These are phyloP conservation scores for Sylvilagus bachmani DNA, from an alignment of 2,113 vertebrate species.

Conservation along the genomic window DNA sequence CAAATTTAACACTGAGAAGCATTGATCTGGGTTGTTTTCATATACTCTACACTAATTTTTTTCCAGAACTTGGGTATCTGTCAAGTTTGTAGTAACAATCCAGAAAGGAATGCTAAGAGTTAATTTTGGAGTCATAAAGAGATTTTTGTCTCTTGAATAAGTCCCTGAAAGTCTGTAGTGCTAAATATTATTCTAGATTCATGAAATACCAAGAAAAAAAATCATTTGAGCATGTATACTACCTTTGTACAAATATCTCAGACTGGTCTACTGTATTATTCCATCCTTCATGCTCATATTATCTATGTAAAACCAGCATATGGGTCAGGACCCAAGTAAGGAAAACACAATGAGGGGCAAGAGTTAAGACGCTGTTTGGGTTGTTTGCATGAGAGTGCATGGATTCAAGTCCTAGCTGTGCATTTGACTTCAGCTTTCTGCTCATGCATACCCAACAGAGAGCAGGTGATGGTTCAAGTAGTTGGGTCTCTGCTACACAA, in stretches of 20 bases:
- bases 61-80: background rate
- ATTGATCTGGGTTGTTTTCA: conserved; percentile 31
- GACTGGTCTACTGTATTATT: background rate
- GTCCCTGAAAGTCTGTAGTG: conserved; percentile 26
- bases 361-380: too few species aligned
- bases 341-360: background rate
- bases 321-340: background rate
- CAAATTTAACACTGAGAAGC: background rate
- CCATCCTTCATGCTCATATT: background rate
- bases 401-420: too few species aligned
- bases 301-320: background rate
- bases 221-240: conserved; percentile 1
- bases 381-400: too few species aligned
- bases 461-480: too few species aligned
- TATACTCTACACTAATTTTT: background rate
- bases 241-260: conserved; percentile 52
- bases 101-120: conserved; percentile 47
- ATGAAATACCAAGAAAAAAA: conserved; percentile 39
- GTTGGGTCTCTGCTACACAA: too few species aligned
- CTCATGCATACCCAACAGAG: too few species aligned
- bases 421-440: too few species aligned
- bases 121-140: conserved; percentile 51
- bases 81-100: conserved; percentile 11
- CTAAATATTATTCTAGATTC: conserved; percentile 60
- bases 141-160: conserved; percentile 48